Evolutionary conservation across 2,888 invertebrate species (phyloP), one percentile per base, ranked within the genome.

Genomic region (Trissonchulus latispiculum): DNA sequence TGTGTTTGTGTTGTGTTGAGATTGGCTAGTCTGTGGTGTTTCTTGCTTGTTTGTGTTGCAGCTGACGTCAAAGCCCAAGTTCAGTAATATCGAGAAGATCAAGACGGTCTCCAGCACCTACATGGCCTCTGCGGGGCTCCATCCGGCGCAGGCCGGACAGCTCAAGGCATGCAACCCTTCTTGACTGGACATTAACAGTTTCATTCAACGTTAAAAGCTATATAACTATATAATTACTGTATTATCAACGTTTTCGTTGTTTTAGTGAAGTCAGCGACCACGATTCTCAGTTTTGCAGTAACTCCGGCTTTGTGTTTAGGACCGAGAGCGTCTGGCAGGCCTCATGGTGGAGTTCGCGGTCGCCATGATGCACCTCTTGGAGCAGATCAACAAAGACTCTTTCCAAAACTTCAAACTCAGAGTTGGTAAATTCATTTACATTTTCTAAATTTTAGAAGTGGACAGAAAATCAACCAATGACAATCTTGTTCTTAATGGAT

Each of bases 21-120:
- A n/a, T n/a, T n/a, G n/a, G n/a, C n/a, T n/a, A n/a, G n/a, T n/a
- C n/a, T n/a, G n/a, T n/a, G n/a, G n/a, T n/a, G n/a, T n/a, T n/a
- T n/a, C n/a, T n/a, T n/a, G n/a, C n/a, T n/a, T n/a, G n/a, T n/a
- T 71, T 61, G 75, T 71, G 72, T 85, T 86, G 61, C 86, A 92
- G 91, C 85, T 97, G 59, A 86, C 97, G 37, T 85, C 92, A 68
- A 95, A 95, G 81, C 93, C 94, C 0, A 95, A 95, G 81, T 96
- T 92, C 85, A 94, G 93, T 82, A 90, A 91, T 77, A 94, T 97
- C 78, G 97, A 97, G 85, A 97, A 97, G 85, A 97, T 97, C 72
- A 97, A 97, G 85, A 97, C 96, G 0, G 96, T 97, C 74, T 95
- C 95, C 23, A 95, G 94, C 84, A 96, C 96, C 0, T 97, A 97